Percentiles rank a stretch among this genome's conserved stretches.
Conservation (phyloP, 1,140 invertebrate genomes). For the Procambarus virginalis region DNA sequence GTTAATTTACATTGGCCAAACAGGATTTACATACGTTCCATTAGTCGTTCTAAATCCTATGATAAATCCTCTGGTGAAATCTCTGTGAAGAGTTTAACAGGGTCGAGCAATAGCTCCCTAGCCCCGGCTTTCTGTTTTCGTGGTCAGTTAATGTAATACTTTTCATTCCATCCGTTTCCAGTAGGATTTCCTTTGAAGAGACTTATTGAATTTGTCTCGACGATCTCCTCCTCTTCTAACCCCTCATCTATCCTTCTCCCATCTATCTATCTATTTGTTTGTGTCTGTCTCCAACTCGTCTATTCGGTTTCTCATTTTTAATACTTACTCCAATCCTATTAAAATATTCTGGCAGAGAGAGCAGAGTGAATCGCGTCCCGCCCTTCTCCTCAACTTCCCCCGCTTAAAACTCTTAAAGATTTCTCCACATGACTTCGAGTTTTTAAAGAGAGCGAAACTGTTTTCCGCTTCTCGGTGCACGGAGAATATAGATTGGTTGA, state of each 20-base stretch:
- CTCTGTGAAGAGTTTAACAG: background rate
- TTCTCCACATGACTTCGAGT: conserved; percentile 6
- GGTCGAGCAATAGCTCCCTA: too few relatives aligned
- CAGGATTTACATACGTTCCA: background rate
- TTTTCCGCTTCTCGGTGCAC: conserved; percentile 2
- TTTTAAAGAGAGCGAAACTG: conserved; percentile 19
- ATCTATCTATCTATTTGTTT: background rate
- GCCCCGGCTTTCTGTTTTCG: too few relatives aligned
- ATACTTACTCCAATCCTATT: conserved; percentile 21
- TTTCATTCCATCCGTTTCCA: too few relatives aligned
- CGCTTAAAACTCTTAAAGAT: background rate
- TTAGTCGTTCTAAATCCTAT: background rate
- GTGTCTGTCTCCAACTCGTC: background rate
- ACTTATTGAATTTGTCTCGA: too few relatives aligned
- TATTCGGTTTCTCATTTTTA: background rate
- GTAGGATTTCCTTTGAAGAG: background rate
- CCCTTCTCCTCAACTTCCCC: background rate
- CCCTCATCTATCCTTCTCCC: background rate
- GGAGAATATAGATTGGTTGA: conserved; percentile 10
- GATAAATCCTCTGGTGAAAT: background rate
- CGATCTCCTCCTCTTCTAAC: background rate
- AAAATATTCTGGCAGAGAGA: conserved; percentile 35
- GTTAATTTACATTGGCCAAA: background rate
- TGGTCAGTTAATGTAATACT: too few relatives aligned
- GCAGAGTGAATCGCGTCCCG: conserved; percentile 17